phyloP scores from a whole-genome alignment of 2,113 vertebrate species.

The Gasterosteus aculeatus region DNA sequence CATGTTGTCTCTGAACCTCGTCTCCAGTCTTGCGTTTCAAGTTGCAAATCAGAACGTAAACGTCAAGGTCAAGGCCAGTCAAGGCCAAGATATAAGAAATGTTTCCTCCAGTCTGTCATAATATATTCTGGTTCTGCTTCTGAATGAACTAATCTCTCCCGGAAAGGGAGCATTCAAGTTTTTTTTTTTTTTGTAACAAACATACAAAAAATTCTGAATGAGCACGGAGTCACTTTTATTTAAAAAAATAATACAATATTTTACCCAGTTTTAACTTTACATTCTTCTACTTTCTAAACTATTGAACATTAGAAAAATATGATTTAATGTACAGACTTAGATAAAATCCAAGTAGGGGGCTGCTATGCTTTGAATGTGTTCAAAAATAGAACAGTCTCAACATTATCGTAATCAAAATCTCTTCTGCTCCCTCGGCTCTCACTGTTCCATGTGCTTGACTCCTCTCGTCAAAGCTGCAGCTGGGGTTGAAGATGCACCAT shows the following conservation, averaged over 20 bases:
- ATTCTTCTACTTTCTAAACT: constrained; percentile 21
- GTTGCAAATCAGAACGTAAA: neutral
- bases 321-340: constrained; percentile 29
- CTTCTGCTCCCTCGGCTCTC: constrained; percentile 43
- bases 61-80: no score
- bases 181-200: constrained; percentile 5
- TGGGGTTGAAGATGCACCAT: constrained; percentile 51
- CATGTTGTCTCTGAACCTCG: neutral
- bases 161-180: neutral
- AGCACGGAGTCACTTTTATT: neutral
- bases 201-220: constrained; percentile 3
- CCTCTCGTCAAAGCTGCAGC: constrained; percentile 45
- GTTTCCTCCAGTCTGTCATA: constrained; percentile 8
- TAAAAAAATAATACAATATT: neutral
- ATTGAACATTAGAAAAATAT: constrained; percentile 37
- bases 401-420: constrained; percentile 61
- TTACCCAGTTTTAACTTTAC: constrained; percentile 3
- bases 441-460: constrained; percentile 57
- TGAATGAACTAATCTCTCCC: neutral
- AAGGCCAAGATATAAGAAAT: neutral
- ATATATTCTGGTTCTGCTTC: neutral
- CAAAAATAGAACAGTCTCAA: constrained; percentile 50
- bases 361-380: constrained; percentile 30
- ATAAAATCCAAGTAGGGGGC: constrained; percentile 26
- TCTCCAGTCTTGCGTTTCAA: neutral